Evolutionary conservation across 2,888 invertebrate species (phyloP).

Genomic region (Scaptomyza polygonia): DNA sequence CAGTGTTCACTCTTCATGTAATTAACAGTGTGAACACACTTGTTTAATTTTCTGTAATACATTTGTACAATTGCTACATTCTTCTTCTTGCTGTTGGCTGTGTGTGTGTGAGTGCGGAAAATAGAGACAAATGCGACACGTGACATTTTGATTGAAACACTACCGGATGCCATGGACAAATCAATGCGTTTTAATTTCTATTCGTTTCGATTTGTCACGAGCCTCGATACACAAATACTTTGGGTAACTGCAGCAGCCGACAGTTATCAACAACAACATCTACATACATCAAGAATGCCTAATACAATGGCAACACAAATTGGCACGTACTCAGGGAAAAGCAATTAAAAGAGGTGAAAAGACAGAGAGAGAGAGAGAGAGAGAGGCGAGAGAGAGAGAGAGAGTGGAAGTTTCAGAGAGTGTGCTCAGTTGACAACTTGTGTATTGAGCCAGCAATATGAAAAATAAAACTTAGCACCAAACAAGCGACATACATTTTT

Average conservation of each 20-base stretch:
- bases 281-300: constrained; percentile 26
- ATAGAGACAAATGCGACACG: constrained; percentile 34
- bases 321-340: constrained; percentile 47
- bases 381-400: constrained; percentile 8
- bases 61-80: constrained; percentile 1
- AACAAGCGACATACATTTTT: too few relatives aligned
- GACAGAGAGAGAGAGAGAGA: neutral
- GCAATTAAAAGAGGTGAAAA: too few relatives aligned
- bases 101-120: neutral
- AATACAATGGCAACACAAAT: constrained; percentile 33
- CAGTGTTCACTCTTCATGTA: neutral
- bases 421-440: constrained; percentile 2
- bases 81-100: constrained; percentile 4
- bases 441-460: constrained; percentile 11
- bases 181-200: constrained; percentile 64
- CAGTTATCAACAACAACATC: constrained; percentile 31
- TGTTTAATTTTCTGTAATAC: constrained; percentile 1
- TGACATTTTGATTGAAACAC: constrained; percentile 42
- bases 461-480: constrained; percentile 31
- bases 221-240: constrained; percentile 37
- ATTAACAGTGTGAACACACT: constrained; percentile 18
- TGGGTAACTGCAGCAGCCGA: constrained; percentile 23
- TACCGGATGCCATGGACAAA: constrained; percentile 52
- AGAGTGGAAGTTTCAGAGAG: neutral
- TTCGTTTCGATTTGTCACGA: constrained; percentile 45